phyloP scores from a whole-genome alignment of 2,113 vertebrate species.

The Periophthalmodon schlosseri region DNA sequence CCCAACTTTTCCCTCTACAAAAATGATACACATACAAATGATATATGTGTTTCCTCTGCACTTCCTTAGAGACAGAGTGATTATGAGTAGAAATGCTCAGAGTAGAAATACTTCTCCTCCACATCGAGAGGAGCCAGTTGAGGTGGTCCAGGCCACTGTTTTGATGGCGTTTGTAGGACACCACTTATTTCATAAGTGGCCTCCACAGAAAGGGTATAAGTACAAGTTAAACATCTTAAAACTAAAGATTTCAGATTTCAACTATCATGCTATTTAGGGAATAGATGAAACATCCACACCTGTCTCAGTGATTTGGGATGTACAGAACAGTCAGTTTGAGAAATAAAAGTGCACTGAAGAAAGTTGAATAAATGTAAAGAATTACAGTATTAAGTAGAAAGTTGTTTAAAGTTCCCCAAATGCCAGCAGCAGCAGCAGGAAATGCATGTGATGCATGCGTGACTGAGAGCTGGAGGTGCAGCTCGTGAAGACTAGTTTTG shows the following conservation, averaged over 20 bases:
- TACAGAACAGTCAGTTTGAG: not conserved
- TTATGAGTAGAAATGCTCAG: not conserved
- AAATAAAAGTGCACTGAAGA: not conserved
- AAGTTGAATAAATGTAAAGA: not conserved
- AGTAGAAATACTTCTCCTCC: not conserved
- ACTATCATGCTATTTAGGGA: too few species aligned
- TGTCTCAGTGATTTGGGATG: not conserved
- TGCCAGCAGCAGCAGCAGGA: not conserved
- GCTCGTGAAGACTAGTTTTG: not conserved
- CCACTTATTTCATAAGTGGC: too few species aligned
- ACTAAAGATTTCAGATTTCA: too few species aligned
- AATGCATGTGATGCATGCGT: conserved; percentile 27
- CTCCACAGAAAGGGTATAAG: too few species aligned
- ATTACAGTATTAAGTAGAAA: not conserved
- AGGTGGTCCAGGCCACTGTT: too few species aligned
- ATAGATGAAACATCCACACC: not conserved
- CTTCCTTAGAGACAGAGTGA: too few species aligned
- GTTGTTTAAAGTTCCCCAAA: not conserved
- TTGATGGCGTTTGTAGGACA: too few species aligned
- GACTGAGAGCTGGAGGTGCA: conserved; percentile 15
- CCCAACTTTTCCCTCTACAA: too few species aligned
- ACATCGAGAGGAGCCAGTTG: too few species aligned
- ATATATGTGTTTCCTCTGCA: too few species aligned
- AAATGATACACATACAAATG: too few species aligned
- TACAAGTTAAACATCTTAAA: too few species aligned